Evolutionary conservation across 2,888 invertebrate genomes (phyloP), one percentile per base, ranked within the genome.

Genomic region (Dilophus febrilis): DNA sequence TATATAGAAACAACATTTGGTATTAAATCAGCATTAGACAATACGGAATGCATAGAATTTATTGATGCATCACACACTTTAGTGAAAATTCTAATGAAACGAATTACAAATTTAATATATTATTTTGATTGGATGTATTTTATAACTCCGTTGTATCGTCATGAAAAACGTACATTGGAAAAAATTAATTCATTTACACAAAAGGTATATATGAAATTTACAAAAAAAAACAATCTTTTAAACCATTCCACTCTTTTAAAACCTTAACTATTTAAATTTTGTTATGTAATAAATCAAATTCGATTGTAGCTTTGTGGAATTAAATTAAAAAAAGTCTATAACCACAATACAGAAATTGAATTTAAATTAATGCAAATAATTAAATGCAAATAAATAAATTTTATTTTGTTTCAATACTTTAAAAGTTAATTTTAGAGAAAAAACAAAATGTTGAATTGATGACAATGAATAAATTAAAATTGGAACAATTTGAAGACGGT

Each of bases 341-440:
- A 51, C 29, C 55, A 54, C 22, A 54, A 58, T 31, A 56, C 57
- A 4, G 59, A 37, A 6, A 5, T 22, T n/a, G 39, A 22, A 30
- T 40, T 26, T 34, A 61, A 56, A 1, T n/a, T n/a, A n/a, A n/a
- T n/a, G n/a, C n/a, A n/a, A n/a, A n/a, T n/a, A n/a, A n/a, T 30
- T 30, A 30, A 30, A 30, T 11, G 13, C 30, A 30, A 30, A 30
- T 13, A 30, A 30, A 13, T 30, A n/a, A 30, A 30, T 30, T 12
- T n/a, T n/a, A 30, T 30, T 12, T 30, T 30, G 13, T n/a, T 30
- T 11, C 6, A 30, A 30, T 30, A 12, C 4, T 11, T 4, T 11
- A 4, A 30, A 30, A 12, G 13, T 7, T 27, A 10, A 7, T 11
- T 27, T 7, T 27, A 27, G 28, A 27, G 7, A 11, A 27, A 27